These are phyloP conservation scores for Hofmannophila pseudospretella DNA, from an alignment of 2,888 invertebrate species.

Conservation along the genomic window DNA sequence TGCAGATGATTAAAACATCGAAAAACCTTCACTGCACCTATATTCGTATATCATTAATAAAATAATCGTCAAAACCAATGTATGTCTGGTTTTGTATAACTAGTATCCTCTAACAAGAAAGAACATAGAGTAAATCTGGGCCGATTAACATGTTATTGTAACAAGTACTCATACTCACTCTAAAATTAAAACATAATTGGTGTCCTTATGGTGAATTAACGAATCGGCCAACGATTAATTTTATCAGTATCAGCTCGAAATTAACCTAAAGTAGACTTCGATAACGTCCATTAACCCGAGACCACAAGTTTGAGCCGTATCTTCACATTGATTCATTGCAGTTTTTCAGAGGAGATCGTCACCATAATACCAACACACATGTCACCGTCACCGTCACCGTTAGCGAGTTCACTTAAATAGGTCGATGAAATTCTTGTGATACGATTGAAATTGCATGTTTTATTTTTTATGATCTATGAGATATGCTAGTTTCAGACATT, in stretches of 20 bases:
- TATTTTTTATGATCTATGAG: slow-evolving; percentile 16
- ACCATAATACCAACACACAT: slow-evolving; percentile 34
- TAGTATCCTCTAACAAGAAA: slow-evolving; percentile 38
- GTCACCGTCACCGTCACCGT: no score
- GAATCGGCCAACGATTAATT: slow-evolving; percentile 53
- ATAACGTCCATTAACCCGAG: slow-evolving; percentile 73
- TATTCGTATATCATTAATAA: slow-evolving; percentile 15
- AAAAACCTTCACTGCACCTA: slow-evolving; percentile 14
- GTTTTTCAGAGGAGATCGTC: slow-evolving; percentile 55
- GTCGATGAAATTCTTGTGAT: slow-evolving; percentile 4
- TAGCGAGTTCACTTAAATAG: slow-evolving; percentile 12
- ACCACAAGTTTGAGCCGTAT: slow-evolving; percentile 70
- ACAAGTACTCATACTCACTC: slow-evolving; percentile 39
- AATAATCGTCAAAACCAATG: slow-evolving; percentile 45
- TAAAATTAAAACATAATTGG: slow-evolving; percentile 46
- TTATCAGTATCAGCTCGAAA: slow-evolving; percentile 54
- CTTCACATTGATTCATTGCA: slow-evolving; percentile 60
- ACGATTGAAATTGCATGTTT: slow-evolving; percentile 26
- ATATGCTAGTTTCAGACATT: slow-evolving; percentile 35
- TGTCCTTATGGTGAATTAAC: slow-evolving; percentile 66
- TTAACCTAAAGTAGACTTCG: slow-evolving; percentile 66
- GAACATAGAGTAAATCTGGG: slow-evolving; percentile 43
- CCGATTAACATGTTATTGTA: slow-evolving; percentile 55
- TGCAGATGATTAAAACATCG: slow-evolving; percentile 19
- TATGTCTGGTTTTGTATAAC: slow-evolving; percentile 53